Conservation (phyloP, 2,888 invertebrate species). For the Acleris literana region DNA sequence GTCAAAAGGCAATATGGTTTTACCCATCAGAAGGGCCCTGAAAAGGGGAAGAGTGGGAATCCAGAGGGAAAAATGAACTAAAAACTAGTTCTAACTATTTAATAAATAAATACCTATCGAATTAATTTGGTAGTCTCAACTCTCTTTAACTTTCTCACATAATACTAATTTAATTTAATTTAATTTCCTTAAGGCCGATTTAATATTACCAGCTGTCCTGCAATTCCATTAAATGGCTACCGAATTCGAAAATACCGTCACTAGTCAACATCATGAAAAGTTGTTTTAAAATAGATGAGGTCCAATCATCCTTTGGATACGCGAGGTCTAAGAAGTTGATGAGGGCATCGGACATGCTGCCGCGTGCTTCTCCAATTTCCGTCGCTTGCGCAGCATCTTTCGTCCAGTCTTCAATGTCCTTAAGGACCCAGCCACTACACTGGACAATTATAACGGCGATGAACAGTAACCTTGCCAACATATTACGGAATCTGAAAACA, state of each 20-base stretch:
- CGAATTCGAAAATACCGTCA: constrained; percentile 44
- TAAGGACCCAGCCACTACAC: constrained; percentile 6
- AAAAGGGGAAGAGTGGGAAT: too few species aligned
- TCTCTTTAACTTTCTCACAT: constrained; percentile 14
- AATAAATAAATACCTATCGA: constrained; percentile 26
- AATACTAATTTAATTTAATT: too few species aligned
- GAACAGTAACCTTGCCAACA: constrained; percentile 22
- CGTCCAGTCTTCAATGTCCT: constrained; percentile 41
- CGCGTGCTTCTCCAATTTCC: constrained; percentile 41
- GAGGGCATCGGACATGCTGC: constrained; percentile 63
- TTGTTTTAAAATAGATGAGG: constrained; percentile 63
- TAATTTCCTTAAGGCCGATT: neutral
- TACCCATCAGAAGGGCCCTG: too few species aligned
- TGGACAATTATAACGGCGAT: constrained; percentile 2
- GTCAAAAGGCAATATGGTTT: too few species aligned
- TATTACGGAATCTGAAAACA: constrained; percentile 28
- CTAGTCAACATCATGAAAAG: constrained; percentile 64
- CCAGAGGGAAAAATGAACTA: too few species aligned
- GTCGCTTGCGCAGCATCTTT: constrained; percentile 40
- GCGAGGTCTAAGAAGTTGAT: constrained; percentile 62
- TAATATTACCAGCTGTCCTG: constrained; percentile 22
- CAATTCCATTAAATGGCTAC: constrained; percentile 39
- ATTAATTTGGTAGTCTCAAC: constrained; percentile 18
- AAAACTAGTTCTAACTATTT: neutral
- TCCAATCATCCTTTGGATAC: constrained; percentile 68